These are phyloP conservation scores for Julus scanicus DNA, from an alignment of 2,888 invertebrate genomes.

Conservation along the genomic window DNA sequence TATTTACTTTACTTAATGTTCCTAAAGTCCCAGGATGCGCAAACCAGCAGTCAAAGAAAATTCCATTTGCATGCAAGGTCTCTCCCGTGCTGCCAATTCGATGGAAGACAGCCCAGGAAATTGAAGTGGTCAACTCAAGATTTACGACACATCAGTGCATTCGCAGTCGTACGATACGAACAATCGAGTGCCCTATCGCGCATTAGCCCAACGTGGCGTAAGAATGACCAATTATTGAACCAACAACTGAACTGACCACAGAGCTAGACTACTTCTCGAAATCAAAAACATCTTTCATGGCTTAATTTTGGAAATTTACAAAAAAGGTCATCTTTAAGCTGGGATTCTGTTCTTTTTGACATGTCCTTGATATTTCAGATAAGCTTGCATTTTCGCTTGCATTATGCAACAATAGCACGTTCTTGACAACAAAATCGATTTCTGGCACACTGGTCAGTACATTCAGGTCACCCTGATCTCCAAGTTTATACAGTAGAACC, in stretches of 20 bases:
- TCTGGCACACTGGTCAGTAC: not conserved
- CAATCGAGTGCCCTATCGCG: conserved; percentile 39
- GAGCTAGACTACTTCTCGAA: not conserved
- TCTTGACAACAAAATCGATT: not conserved
- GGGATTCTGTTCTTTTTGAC: not conserved
- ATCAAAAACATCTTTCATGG: not conserved
- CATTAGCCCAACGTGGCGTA: conserved; percentile 39
- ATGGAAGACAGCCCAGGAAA: conserved; percentile 27
- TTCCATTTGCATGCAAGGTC: not conserved
- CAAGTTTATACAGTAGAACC: not conserved
- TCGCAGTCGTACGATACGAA: not conserved
- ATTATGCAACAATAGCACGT: not conserved
- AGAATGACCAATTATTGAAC: conserved; percentile 30
- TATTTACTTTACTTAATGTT: not conserved
- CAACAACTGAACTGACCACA: conserved; percentile 1
- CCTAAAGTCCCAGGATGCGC: not conserved
- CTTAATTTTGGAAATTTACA: not conserved
- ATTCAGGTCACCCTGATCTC: not conserved
- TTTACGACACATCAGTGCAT: conserved; percentile 24
- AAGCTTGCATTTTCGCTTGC: not conserved
- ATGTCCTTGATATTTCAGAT: not conserved
- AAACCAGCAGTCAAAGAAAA: not conserved
- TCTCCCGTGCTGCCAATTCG: not conserved
- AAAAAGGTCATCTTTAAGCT: not conserved
- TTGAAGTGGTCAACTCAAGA: conserved; percentile 42